phyloP scores from a whole-genome alignment of 1,140 invertebrate species.

The Aphelinus atriplicis region DNA sequence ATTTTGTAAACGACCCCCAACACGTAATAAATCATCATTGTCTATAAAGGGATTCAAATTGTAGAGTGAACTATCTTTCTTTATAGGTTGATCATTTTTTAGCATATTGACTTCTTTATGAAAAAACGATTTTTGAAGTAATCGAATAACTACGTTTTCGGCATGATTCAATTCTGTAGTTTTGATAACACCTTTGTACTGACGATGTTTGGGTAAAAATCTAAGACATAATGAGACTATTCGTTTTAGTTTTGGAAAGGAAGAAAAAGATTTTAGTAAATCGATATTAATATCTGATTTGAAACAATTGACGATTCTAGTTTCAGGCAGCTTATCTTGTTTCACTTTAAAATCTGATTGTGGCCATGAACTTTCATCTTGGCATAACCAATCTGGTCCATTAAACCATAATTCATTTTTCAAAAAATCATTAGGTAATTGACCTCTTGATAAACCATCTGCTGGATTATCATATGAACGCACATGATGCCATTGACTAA shows the following conservation, averaged over 20 bases:
- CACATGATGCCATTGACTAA: slow-evolving; percentile 1
- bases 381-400: not conserved
- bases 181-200: not conserved
- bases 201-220: not conserved
- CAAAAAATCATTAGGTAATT: not conserved
- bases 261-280: not conserved
- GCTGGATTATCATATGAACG: too few relatives aligned
- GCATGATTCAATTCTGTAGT: not conserved
- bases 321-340: not conserved
- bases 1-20: slow-evolving; percentile 14
- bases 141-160: not conserved
- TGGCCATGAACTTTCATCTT: not conserved
- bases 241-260: not conserved
- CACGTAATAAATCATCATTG: not conserved
- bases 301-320: not conserved
- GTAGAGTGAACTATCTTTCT: not conserved
- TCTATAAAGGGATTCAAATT: not conserved
- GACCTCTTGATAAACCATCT: not conserved
- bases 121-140: not conserved
- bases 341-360: not conserved
- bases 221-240: not conserved
- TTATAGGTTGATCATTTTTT: too few relatives aligned
- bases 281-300: not conserved
- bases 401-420: not conserved
- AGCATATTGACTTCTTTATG: not conserved